Evolutionary conservation across 2,113 vertebrate species (phyloP), one percentile per base, ranked within the genome.

Genomic region (Plecturocebus donacophilus): DNA sequence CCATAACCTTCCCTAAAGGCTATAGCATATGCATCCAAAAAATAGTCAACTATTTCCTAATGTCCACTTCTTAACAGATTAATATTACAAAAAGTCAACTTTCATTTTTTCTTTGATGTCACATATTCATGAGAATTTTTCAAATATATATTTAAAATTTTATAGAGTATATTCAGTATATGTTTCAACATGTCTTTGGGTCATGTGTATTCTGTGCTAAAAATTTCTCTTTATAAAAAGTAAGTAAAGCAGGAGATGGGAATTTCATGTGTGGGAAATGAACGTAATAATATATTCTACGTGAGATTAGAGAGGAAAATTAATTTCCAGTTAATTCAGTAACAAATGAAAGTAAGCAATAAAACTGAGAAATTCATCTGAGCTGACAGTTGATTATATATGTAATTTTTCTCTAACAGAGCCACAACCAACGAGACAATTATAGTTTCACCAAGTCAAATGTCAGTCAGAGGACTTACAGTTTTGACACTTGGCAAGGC

Each of bases 361-460:
- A 40, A 1, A 64, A 32, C 61, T 70, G 12, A 91, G 42, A 6
- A 82, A 91, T 56, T 70, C 49, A 85, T 89, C 49, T 94, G 45
- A 49, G 45, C 32, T 71, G 30, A 66, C 16, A 64, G 27, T 30
- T 64, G 27, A n/a, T 68, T 68, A 35, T 40, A 42, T 47, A 17
- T 30, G 6, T 14, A 4, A 8, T 25, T 40, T 75, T 70, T 80
- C 52, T 86, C 42, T 38, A 45, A 47, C 4, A 95, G 3, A 80
- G 64, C 3, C 32, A 42, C 0, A 3, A 21, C 32, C 47, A 88
- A 27, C 54, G 82, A 88, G 16, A n/a, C 2, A 89, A 84, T 61
- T 76, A 71, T 23, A 90, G 61, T 97, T 76, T 95, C 47, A 97
- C 97, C 96, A 98, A 95, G 85, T 66, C 93, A 68, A 20, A 95